Evolutionary conservation across 2,113 vertebrate genomes (phyloP).

Genomic region (Dromas ardeola): DNA sequence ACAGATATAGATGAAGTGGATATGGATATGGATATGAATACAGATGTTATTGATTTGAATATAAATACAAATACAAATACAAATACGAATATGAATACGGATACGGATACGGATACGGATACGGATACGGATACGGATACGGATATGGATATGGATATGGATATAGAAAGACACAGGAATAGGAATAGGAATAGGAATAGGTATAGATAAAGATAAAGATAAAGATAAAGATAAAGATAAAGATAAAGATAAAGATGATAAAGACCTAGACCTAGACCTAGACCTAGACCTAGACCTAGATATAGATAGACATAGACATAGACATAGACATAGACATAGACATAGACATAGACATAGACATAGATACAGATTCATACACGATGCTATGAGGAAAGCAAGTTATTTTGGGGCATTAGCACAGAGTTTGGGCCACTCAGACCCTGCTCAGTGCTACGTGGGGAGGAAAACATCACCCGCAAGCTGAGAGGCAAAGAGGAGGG

Average conservation of each 20-base stretch:
- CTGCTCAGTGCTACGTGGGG: background rate
- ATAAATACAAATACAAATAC: background rate
- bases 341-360: too few relatives aligned
- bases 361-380: background rate
- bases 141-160: background rate
- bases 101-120: background rate
- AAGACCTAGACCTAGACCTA: background rate
- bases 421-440: background rate
- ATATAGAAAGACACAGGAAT: background rate
- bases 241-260: background rate
- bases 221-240: background rate
- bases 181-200: too few relatives aligned
- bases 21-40: background rate
- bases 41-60: background rate
- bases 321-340: background rate
- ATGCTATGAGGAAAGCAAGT: background rate
- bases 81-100: background rate
- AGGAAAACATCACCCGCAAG: background rate
- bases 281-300: background rate
- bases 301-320: too few relatives aligned
- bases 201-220: background rate
- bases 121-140: background rate
- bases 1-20: background rate
- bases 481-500: background rate
- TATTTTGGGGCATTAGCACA: background rate